Percentiles rank a stretch among this genome's conserved stretches.
phyloP scores from a whole-genome alignment of 2,888 invertebrate species.

The Chaitophorus viminalis region DNA sequence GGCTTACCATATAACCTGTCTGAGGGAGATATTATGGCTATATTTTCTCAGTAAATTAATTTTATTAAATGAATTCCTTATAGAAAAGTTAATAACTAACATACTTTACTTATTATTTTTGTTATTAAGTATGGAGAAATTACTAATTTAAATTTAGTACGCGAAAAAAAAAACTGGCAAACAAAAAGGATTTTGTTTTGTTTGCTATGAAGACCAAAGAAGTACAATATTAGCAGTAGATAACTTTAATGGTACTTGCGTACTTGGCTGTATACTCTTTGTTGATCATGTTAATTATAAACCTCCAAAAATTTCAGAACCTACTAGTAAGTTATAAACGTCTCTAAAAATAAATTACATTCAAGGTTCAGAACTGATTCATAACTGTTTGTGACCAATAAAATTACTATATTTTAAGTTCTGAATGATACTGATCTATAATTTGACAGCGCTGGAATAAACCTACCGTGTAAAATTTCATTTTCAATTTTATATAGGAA shows the following conservation, averaged over 20 bases:
- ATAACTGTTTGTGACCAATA: too few species aligned
- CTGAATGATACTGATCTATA: too few species aligned
- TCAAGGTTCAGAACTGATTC: too few species aligned
- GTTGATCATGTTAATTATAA: slow-evolving; percentile 98
- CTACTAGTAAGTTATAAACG: slow-evolving; percentile 73
- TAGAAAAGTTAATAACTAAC: background rate
- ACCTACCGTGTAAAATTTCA: too few species aligned
- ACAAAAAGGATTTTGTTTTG: slow-evolving; percentile 92
- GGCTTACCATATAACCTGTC: slow-evolving; percentile 93
- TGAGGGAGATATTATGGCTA: slow-evolving; percentile 91
- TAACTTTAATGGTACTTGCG: slow-evolving; percentile 96
- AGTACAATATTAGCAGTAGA: slow-evolving; percentile 96
- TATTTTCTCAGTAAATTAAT: slow-evolving; percentile 86
- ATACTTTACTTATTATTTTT: background rate
- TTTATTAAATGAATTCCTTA: background rate
- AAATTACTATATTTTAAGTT: too few species aligned
- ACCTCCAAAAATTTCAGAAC: slow-evolving; percentile 86
- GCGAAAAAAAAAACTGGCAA: slow-evolving; percentile 95
- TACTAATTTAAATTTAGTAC: slow-evolving; percentile 92
- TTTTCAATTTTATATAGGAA: too few species aligned
- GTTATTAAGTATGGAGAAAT: slow-evolving; percentile 89
- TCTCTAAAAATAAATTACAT: too few species aligned
- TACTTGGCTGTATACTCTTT: slow-evolving; percentile 84
- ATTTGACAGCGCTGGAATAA: too few species aligned
- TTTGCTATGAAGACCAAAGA: slow-evolving; percentile 97